Evolutionary conservation across 2,888 invertebrate species (phyloP).

Genomic region (Zaprionus bogoriensis): DNA sequence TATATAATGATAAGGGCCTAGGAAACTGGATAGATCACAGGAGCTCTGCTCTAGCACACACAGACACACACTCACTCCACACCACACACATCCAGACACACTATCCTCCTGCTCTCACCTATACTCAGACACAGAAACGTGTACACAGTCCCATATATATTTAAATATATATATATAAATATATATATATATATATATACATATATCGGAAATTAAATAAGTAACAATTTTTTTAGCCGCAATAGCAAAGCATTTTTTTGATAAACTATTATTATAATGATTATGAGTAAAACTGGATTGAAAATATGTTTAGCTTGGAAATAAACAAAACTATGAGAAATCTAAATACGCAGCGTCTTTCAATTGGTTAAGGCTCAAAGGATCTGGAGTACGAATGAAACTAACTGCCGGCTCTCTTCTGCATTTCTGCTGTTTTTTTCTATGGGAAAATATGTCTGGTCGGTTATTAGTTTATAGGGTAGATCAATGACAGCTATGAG

Average conservation of each 20-base stretch:
- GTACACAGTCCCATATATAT: conserved; percentile 27
- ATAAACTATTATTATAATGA: conserved; percentile 65
- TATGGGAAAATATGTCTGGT: too few species aligned
- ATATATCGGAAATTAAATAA: conserved; percentile 52
- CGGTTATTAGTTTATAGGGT: too few species aligned
- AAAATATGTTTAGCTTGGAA: conserved; percentile 68
- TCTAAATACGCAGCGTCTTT: neutral
- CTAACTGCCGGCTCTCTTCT: too few species aligned
- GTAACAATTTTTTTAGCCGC: conserved; percentile 55
- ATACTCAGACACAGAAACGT: conserved; percentile 8
- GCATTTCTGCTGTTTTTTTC: too few species aligned
- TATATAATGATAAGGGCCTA: conserved; percentile 29
- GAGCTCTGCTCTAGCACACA: conserved; percentile 28
- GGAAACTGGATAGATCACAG: conserved; percentile 26
- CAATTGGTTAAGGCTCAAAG: too few species aligned
- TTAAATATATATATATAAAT: conserved; percentile 33
- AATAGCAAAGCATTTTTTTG: conserved; percentile 64
- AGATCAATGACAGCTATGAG: too few species aligned
- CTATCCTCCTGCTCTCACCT: conserved; percentile 18
- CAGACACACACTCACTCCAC: conserved; percentile 4
- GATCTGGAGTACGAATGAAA: too few species aligned
- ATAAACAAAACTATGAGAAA: conserved; percentile 57
- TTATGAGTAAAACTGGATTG: conserved; percentile 60
- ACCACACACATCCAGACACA: conserved; percentile 13
- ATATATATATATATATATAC: conserved; percentile 16